A percentile compares a stretch with the other conserved stretches of the same genome.
Conservation (phyloP, 2,888 invertebrate genomes). For the Caenorhabditis virilis region DNA sequence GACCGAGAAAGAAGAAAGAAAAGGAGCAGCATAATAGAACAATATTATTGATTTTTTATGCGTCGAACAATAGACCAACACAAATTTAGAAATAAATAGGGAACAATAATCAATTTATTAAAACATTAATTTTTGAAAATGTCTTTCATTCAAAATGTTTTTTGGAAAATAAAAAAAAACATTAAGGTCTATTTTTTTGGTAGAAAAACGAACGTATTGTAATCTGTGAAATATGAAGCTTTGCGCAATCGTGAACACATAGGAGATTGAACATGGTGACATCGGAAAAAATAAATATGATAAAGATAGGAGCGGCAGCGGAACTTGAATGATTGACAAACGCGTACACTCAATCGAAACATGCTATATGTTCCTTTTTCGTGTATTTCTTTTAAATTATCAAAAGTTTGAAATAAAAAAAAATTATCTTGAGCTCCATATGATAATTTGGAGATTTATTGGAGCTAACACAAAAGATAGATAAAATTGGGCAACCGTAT, state of each 20-base stretch:
- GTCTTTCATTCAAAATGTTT: no score
- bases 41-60: background rate
- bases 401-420: no score
- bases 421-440: no score
- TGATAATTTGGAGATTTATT: no score
- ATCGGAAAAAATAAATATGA: slow-evolving; percentile 15
- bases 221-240: slow-evolving; percentile 3
- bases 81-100: background rate
- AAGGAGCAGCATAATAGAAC: slow-evolving; percentile 8
- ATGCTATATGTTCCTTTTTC: background rate
- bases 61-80: background rate
- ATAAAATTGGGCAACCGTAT: no score
- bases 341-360: slow-evolving; percentile 4
- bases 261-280: slow-evolving; percentile 10
- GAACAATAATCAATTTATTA: no score
- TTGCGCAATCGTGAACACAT: no score
- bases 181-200: background rate
- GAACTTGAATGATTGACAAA: slow-evolving; percentile 15
- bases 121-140: no score
- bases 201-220: background rate
- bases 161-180: background rate
- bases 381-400: no score
- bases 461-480: no score
- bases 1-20: background rate
- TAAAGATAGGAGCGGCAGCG: slow-evolving; percentile 29